Conservation (phyloP, 2,797 vertebrate genomes). For the Eutrigla gurnardus region DNA sequence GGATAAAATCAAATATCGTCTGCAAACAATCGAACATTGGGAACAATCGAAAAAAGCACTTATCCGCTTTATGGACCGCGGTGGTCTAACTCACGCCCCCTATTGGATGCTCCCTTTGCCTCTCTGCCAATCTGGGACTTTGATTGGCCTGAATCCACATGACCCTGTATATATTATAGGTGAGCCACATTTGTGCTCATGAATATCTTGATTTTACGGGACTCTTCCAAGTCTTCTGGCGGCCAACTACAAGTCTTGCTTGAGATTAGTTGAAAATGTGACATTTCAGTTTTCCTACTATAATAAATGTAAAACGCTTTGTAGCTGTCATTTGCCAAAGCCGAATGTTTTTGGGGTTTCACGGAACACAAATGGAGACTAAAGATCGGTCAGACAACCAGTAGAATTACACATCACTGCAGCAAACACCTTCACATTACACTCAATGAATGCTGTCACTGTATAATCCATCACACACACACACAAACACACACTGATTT, state of each 20-base stretch:
- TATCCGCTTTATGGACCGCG: not conserved
- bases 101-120: not conserved
- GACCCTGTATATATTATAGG: not conserved
- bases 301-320: not conserved
- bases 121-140: not conserved
- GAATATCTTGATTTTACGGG: slow-evolving; percentile 16
- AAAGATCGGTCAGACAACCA: slow-evolving; percentile 13
- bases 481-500: slow-evolving; percentile 43
- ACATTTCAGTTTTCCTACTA: not conserved
- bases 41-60: too few species aligned
- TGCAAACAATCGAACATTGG: too few species aligned
- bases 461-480: slow-evolving; percentile 47
- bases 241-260: not conserved
- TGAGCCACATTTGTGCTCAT: not conserved
- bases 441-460: slow-evolving; percentile 31
- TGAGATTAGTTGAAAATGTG: not conserved
- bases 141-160: not conserved
- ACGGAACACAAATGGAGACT: not conserved
- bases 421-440: slow-evolving; percentile 32
- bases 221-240: not conserved
- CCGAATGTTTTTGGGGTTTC: not conserved
- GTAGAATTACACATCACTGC: slow-evolving; percentile 21
- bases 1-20: too few species aligned
- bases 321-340: not conserved
- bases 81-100: not conserved